Percentiles rank a stretch among this genome's conserved stretches.
Evolutionary conservation across 1,140 invertebrate genomes (phyloP).

Genomic region (Theocolax elegans): DNA sequence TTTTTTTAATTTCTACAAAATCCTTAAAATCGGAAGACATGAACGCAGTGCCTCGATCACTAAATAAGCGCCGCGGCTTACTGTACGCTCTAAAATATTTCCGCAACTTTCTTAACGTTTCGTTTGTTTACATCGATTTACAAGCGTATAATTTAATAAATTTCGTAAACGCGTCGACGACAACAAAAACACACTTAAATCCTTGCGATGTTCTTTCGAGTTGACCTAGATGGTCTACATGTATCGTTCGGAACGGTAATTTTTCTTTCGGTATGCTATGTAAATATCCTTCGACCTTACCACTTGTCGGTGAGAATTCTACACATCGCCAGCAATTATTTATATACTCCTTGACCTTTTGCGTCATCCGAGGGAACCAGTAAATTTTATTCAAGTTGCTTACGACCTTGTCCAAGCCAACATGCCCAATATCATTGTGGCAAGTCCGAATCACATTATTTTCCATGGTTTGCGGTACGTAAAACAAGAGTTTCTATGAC

Average conservation of each 20-base stretch:
- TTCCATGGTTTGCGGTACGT: background rate
- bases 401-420: constrained; percentile 4
- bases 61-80: constrained; percentile 9
- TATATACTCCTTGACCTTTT: constrained; percentile 5
- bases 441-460: constrained; percentile 1
- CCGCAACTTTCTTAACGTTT: background rate
- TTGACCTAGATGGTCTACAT: constrained; percentile 25
- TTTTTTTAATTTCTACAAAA: constrained; percentile 17
- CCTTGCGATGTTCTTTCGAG: background rate
- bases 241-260: background rate
- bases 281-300: constrained; percentile 26
- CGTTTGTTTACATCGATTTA: background rate
- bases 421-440: constrained; percentile 8
- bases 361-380: background rate
- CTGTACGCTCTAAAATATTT: constrained; percentile 35
- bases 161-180: no score
- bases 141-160: constrained; percentile 10
- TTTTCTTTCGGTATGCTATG: constrained; percentile 6
- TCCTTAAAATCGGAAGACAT: constrained; percentile 1
- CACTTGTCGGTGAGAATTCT: background rate
- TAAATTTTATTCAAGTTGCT: background rate
- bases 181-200: no score
- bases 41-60: constrained; percentile 14
- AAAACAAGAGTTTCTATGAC: background rate
- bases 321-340: background rate